Evolutionary conservation across 2,113 vertebrate species (phyloP).

Genomic region (Cygnus buccinator): DNA sequence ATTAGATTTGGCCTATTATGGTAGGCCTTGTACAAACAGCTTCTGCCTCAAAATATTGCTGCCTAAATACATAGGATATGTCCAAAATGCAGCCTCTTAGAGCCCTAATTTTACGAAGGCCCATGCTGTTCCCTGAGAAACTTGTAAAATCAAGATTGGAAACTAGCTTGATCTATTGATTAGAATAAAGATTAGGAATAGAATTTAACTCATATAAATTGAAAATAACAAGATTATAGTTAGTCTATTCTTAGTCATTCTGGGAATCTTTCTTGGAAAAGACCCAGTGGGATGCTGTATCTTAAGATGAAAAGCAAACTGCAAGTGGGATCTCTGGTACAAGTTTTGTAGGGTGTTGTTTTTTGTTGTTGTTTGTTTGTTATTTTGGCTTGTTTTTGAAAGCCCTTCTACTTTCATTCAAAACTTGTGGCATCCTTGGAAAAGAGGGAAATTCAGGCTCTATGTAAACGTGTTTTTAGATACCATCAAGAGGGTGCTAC

Average conservation of each 20-base stretch:
- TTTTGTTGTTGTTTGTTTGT: not conserved
- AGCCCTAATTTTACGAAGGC: not conserved
- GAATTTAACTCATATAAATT: not conserved
- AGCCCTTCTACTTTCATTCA: not conserved
- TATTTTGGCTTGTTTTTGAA: not conserved
- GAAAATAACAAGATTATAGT: not conserved
- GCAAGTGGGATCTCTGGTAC: not conserved
- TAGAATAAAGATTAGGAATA: not conserved
- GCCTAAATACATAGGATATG: not conserved
- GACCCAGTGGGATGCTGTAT: not conserved
- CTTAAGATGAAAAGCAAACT: not conserved
- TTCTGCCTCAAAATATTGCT: slow-evolving; percentile 4
- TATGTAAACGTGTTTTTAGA: not conserved
- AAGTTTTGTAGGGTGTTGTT: not conserved
- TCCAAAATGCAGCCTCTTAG: not conserved
- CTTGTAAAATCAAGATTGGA: not conserved
- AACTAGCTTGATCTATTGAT: not conserved
- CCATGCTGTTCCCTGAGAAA: not conserved
- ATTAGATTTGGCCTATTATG: not conserved
- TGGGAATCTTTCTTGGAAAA: not conserved
- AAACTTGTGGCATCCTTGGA: not conserved
- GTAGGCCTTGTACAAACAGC: not conserved
- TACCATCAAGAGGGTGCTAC: not conserved
- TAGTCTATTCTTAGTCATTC: not conserved
- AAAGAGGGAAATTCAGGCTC: not conserved